phyloP scores from a whole-genome alignment of 2,113 vertebrate species.

The Lepisosteus osseus region DNA sequence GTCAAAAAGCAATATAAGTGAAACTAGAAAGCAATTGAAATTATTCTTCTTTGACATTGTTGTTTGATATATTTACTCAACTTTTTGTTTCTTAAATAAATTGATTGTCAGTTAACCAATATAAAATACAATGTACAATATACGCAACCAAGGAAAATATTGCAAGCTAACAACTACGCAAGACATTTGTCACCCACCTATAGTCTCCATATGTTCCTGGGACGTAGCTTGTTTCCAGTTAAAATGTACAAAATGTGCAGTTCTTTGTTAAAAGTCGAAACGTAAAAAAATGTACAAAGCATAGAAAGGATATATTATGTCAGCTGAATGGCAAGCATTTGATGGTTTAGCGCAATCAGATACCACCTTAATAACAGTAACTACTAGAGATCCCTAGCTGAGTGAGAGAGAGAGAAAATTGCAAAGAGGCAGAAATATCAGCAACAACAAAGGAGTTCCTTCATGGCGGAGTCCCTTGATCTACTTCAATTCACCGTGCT shows the following conservation, averaged over 20 bases:
- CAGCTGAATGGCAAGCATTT: background rate
- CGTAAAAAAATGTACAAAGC: background rate
- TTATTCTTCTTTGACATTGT: too few species aligned
- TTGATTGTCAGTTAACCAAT: background rate
- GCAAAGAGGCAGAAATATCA: slow-evolving; percentile 33
- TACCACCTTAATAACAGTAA: background rate
- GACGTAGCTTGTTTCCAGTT: too few species aligned
- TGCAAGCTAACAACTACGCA: background rate
- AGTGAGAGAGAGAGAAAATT: background rate
- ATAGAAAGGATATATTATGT: background rate
- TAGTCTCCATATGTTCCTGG: too few species aligned
- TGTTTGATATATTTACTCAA: background rate
- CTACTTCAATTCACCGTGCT: slow-evolving; percentile 12
- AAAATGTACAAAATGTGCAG: too few species aligned
- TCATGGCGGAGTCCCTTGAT: slow-evolving; percentile 66
- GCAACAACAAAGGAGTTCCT: slow-evolving; percentile 39
- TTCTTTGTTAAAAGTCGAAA: background rate
- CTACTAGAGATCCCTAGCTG: background rate
- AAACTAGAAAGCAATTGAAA: too few species aligned
- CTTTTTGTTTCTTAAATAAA: background rate
- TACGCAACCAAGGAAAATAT: background rate
- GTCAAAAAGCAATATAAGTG: too few species aligned
- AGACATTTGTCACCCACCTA: too few species aligned
- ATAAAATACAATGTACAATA: background rate
- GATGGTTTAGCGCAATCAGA: background rate